These are phyloP conservation scores for Bryconaethiops microstoma DNA, from an alignment of 2,797 vertebrate genomes.

Conservation along the genomic window DNA sequence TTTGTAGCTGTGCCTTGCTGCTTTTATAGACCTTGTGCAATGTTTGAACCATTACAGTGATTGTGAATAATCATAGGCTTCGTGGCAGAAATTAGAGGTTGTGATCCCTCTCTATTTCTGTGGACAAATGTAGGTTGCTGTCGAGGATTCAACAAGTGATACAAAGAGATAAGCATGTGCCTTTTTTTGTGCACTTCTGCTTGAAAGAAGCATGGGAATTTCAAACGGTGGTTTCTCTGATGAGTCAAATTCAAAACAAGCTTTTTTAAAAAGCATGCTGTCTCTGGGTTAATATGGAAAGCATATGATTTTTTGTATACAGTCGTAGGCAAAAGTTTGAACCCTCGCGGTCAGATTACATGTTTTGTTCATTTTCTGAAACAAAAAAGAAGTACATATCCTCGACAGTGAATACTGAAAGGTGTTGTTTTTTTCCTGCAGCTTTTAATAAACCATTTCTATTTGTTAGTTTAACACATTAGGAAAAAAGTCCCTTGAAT, in stretches of 20 bases:
- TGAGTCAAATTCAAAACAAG: slow-evolving; percentile 65
- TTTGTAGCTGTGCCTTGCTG: slow-evolving; percentile 9
- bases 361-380: too few species aligned
- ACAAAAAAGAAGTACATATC: too few species aligned
- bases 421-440: too few species aligned
- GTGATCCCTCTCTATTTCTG: slow-evolving; percentile 65
- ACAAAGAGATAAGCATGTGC: slow-evolving; percentile 76
- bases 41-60: slow-evolving; percentile 65
- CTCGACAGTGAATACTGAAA: too few species aligned
- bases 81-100: slow-evolving; percentile 72
- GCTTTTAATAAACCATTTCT: too few species aligned
- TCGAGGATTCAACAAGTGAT: slow-evolving; percentile 79
- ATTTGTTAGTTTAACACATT: too few species aligned
- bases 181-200: slow-evolving; percentile 60
- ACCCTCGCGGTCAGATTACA: too few species aligned
- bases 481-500: too few species aligned
- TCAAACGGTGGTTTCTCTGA: slow-evolving; percentile 72
- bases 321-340: background rate
- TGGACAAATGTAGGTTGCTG: slow-evolving; percentile 71
- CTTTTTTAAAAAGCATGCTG: slow-evolving; percentile 52
- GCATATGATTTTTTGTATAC: background rate
- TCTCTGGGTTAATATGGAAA: background rate
- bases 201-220: slow-evolving; percentile 74
- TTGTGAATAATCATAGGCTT: slow-evolving; percentile 74
- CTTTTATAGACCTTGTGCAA: slow-evolving; percentile 63